Evolutionary conservation across 1,140 invertebrate genomes (phyloP).

Genomic region (Babylonia areolata): DNA sequence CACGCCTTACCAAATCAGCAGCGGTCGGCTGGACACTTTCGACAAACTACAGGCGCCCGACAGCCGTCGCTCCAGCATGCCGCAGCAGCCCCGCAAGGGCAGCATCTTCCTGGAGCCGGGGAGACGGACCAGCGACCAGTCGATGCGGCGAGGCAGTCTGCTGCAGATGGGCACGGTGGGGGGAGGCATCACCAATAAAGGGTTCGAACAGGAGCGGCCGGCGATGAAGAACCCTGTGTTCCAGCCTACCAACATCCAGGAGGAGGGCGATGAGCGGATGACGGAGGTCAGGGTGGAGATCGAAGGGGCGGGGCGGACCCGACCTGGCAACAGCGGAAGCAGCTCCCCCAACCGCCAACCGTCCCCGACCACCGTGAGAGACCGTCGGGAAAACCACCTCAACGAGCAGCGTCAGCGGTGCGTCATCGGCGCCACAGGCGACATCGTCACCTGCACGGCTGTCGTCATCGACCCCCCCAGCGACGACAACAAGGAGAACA

Average conservation of each 20-base stretch:
- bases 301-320: neutral
- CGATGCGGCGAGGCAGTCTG: neutral
- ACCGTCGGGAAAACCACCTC: constrained; percentile 45
- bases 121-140: neutral
- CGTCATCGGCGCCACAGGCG: neutral
- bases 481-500: neutral
- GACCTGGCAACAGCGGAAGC: neutral
- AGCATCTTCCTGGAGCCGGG: constrained; percentile 49
- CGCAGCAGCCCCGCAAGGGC: neutral
- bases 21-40: no score
- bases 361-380: constrained; percentile 33
- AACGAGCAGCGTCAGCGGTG: constrained; percentile 34
- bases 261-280: neutral
- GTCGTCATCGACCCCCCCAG: neutral
- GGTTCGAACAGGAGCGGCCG: neutral
- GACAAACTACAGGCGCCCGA: neutral
- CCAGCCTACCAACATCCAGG: constrained; percentile 25
- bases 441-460: neutral
- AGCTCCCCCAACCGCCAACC: constrained; percentile 31
- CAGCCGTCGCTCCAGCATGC: neutral
- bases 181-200: neutral
- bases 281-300: constrained; percentile 23
- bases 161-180: neutral
- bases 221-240: constrained; percentile 43
- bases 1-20: neutral